phyloP scores from a whole-genome alignment of 2,797 vertebrate species.

The Uromys caudimaculatus region DNA sequence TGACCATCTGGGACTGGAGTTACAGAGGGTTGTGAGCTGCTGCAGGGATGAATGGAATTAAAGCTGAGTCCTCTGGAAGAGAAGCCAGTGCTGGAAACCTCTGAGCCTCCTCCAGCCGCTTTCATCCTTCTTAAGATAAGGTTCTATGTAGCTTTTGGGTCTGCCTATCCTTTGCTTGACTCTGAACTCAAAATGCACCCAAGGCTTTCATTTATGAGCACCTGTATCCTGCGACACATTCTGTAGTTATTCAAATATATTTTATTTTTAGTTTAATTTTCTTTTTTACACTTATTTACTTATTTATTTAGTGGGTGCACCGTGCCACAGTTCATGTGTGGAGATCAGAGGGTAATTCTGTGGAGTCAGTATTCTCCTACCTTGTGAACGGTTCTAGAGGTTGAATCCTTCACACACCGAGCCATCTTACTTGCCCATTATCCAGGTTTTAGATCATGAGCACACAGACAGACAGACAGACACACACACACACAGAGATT shows the following conservation, averaged over 20 bases:
- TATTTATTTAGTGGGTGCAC: neutral
- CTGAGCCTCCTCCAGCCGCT: neutral
- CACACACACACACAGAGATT: neutral
- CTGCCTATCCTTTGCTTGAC: neutral
- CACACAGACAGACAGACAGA: neutral
- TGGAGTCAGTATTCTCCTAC: neutral
- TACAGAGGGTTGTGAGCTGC: neutral
- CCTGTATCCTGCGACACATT: neutral
- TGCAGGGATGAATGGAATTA: neutral
- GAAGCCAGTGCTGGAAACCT: too few species aligned
- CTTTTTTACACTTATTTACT: neutral
- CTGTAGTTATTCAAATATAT: neutral
- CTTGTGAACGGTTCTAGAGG: neutral
- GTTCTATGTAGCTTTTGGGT: neutral
- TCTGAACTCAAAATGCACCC: slow-evolving; percentile 32
- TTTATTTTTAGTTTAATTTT: neutral
- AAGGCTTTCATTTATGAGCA: neutral
- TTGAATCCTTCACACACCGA: neutral
- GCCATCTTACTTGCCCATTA: neutral
- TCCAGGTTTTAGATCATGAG: neutral
- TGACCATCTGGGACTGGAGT: neutral
- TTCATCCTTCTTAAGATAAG: neutral
- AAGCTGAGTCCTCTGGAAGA: neutral
- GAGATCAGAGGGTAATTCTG: neutral
- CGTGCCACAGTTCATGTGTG: neutral